phyloP scores from a whole-genome alignment of 37 sponge, comb jelly and placozoan species.

The Crambe crambe region DNA sequence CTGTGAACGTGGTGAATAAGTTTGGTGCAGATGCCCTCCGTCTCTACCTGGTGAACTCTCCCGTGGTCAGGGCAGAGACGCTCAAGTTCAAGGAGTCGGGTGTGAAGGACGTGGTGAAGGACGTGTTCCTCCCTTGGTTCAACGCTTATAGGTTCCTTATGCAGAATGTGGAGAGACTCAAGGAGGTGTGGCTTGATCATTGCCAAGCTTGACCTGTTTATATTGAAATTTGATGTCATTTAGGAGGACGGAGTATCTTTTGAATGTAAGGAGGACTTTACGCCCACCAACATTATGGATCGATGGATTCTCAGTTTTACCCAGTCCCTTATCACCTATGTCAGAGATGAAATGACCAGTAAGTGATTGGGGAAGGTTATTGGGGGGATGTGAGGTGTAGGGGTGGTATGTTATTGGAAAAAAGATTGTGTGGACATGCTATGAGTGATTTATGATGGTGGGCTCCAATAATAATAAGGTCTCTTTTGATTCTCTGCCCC shows the following conservation, averaged over 20 bases:
- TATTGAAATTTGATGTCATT: neutral
- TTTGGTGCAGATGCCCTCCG: conserved; percentile 95
- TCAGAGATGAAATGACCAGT: conserved; percentile 91
- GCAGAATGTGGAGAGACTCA: conserved; percentile 80
- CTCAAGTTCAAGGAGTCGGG: conserved; percentile 92
- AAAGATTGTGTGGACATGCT: neutral
- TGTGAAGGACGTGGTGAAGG: conserved; percentile 95
- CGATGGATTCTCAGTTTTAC: conserved; percentile 93
- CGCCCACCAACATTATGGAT: conserved; percentile 88
- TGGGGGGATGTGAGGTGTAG: neutral
- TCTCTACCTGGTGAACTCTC: conserved; percentile 95
- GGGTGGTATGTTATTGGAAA: neutral
- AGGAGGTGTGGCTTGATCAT: conserved; percentile 12
- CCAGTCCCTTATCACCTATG: conserved; percentile 84
- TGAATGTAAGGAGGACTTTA: conserved; percentile 45
- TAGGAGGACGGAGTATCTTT: conserved; percentile 76
- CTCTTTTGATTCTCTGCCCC: neutral
- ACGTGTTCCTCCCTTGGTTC: conserved; percentile 98
- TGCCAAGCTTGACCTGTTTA: neutral
- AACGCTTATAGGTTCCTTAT: conserved; percentile 98
- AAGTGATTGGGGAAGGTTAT: neutral
- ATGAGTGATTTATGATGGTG: neutral
- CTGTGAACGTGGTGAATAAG: conserved; percentile 80
- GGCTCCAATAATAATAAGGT: neutral
- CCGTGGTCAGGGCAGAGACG: conserved; percentile 94